A percentile compares a stretch with the other conserved stretches of the same genome.
phyloP scores from a whole-genome alignment of 2,888 invertebrate genomes.

The Mylabris sibirica region DNA sequence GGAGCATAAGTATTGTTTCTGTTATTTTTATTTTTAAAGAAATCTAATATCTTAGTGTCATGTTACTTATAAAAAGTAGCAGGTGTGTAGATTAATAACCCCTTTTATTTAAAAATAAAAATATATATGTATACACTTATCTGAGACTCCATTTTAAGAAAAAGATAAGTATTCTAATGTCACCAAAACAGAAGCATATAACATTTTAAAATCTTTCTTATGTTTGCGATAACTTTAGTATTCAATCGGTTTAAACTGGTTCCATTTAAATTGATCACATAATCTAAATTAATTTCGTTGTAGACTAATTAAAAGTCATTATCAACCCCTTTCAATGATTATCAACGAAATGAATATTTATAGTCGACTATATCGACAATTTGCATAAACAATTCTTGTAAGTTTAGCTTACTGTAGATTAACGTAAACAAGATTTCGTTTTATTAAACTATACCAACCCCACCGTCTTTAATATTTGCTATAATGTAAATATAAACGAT shows the following conservation, averaged over 20 bases:
- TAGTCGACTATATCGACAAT: constrained; percentile 34
- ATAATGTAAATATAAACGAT: neutral
- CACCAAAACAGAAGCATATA: constrained; percentile 34
- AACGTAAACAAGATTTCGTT: constrained; percentile 35
- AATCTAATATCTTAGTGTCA: neutral
- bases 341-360: constrained; percentile 52
- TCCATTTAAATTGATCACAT: constrained; percentile 38
- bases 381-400: constrained; percentile 32
- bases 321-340: constrained; percentile 50
- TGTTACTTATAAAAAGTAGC: neutral
- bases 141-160: neutral
- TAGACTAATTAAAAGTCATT: constrained; percentile 52
- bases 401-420: constrained; percentile 18
- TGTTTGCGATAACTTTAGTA: constrained; percentile 47
- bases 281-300: constrained; percentile 51
- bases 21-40: neutral
- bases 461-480: constrained; percentile 14
- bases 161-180: constrained; percentile 19
- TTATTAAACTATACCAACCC: constrained; percentile 5
- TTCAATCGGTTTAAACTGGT: constrained; percentile 44
- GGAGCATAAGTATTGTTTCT: neutral
- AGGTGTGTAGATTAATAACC: neutral
- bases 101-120: neutral
- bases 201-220: constrained; percentile 45
- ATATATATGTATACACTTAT: neutral